Percentiles rank a stretch among this genome's conserved stretches.
Conservation (phyloP, 2,113 vertebrate genomes). For the Gila orcuttii region DNA sequence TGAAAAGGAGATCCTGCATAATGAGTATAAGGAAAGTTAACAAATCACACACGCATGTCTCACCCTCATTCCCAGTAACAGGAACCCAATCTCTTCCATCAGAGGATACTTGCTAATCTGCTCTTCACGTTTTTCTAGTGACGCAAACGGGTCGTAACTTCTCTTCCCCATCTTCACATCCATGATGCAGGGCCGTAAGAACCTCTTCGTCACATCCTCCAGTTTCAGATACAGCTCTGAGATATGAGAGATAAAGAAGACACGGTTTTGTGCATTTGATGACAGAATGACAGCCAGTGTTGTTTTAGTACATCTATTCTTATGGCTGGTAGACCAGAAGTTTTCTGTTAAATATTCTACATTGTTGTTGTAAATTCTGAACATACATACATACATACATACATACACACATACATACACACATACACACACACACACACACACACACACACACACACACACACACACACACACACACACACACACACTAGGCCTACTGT, state of each 20-base stretch:
- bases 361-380: background rate
- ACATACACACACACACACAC: no score
- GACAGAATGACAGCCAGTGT: background rate
- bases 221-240: slow-evolving; percentile 56
- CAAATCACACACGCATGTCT: slow-evolving; percentile 13
- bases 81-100: slow-evolving; percentile 57
- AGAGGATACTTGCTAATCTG: slow-evolving; percentile 57
- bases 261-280: background rate
- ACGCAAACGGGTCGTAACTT: slow-evolving; percentile 54
- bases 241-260: background rate
- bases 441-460: no score
- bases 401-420: no score
- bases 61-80: slow-evolving; percentile 58
- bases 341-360: background rate
- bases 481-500: no score
- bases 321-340: background rate
- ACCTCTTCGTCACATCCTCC: slow-evolving; percentile 52
- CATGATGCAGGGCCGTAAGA: slow-evolving; percentile 52
- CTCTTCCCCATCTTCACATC: slow-evolving; percentile 57
- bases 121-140: slow-evolving; percentile 50
- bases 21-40: background rate
- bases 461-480: no score
- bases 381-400: no score
- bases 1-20: background rate
- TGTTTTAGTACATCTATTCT: background rate